Evolutionary conservation across 1,140 invertebrate genomes (phyloP), one percentile per base, ranked within the genome.

Genomic region (Hestina assimilis): DNA sequence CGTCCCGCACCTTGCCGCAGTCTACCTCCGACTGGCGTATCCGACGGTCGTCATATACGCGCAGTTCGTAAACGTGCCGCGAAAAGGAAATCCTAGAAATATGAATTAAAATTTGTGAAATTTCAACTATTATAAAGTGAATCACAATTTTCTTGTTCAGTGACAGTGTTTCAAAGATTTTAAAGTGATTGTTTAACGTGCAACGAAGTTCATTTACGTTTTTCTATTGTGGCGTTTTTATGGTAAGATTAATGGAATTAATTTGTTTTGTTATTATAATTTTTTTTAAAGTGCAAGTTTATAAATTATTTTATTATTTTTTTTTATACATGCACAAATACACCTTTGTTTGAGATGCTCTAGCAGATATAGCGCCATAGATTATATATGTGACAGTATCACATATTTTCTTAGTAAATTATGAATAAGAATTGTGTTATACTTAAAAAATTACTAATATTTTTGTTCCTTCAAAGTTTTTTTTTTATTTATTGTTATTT

Each of bases 1-100:
- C 66, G 42, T 59, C 66, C 66, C 65, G 59, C 61, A 62, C 61
- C 62, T 64, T 64, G 33, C 62, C 62, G 59, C 69, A 72, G 69
- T 72, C 58, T 63, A 72, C 56, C 51, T 61, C 46, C 50, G 35
- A 26, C 35, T 23, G 35, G 31, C 23, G 42, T 11, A 21, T 31
- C 4, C 6, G 35, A 46, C 20, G 45, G 31, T 54, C 57, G 53
- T 59, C n/a, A n/a, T 28, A 14, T 35, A 6, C 46, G 31, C 19
- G 41, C 38, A 12, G 4, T 4, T 5, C 4, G 6, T 19, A 11
- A 24, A 23, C 31, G 20, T 15, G 29, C 53, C 54, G 57, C 50
- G 56, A 48, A 59, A 47, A 24, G 48, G 35, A 50, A 52, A 56
- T 45, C 33, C 40, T 15, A 35, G 19, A 56, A 38, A 45, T 51